Evolutionary conservation across 2,888 invertebrate species (phyloP).

Genomic region (Sepioteuthis lessoniana): DNA sequence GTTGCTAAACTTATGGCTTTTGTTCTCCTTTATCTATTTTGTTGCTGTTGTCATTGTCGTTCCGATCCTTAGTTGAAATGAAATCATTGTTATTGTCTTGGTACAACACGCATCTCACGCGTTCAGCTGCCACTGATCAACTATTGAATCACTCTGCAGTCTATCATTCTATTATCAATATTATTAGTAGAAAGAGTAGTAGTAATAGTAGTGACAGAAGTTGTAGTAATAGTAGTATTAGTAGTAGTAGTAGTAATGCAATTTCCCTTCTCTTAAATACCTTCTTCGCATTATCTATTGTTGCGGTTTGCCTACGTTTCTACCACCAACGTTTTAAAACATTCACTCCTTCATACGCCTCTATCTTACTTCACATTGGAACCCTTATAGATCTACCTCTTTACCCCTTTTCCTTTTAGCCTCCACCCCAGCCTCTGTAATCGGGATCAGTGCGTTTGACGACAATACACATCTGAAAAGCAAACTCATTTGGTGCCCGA

Average conservation of each 20-base stretch:
- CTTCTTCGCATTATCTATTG: not conserved
- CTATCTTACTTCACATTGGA: not conserved
- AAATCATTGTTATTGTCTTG: not conserved
- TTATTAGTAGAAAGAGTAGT: not conserved
- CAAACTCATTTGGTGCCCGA: not conserved
- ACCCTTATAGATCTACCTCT: not conserved
- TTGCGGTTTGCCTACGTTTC: not conserved
- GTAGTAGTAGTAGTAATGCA: no score
- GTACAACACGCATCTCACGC: not conserved
- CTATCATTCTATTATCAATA: not conserved
- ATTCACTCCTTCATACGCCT: not conserved
- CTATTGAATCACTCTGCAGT: not conserved
- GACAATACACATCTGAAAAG: not conserved
- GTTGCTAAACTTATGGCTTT: not conserved
- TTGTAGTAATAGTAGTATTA: no score
- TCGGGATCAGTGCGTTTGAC: not conserved
- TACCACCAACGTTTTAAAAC: not conserved
- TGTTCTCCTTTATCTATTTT: not conserved
- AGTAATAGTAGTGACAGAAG: no score
- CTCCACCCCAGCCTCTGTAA: not conserved
- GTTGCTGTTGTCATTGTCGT: not conserved
- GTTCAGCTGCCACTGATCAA: not conserved
- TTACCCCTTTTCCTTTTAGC: not conserved
- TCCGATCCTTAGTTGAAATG: not conserved
- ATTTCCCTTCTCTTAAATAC: not conserved